Percentiles rank a stretch among this genome's conserved stretches.
These are phyloP conservation scores for Gryllus bimaculatus DNA, from an alignment of 1,140 invertebrate genomes.

Conservation along the genomic window DNA sequence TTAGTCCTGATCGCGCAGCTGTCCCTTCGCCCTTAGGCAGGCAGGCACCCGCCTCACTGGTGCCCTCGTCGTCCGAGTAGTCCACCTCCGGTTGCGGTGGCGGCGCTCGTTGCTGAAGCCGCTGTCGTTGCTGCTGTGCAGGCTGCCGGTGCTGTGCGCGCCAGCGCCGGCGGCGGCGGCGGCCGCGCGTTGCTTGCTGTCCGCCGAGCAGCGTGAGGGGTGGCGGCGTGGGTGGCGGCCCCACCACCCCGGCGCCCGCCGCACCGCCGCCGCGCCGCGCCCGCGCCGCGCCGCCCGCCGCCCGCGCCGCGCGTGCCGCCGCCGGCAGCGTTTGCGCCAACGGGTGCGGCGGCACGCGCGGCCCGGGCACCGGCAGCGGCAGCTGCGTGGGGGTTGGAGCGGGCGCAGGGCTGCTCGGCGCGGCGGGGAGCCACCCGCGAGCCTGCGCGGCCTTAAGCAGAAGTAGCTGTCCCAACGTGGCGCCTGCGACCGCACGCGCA, in stretches of 20 bases:
- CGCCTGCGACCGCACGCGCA: neutral
- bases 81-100: conserved; percentile 73
- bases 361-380: neutral
- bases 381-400: too few species aligned
- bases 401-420: conserved; percentile 37
- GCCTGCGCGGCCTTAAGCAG: neutral
- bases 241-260: conserved; percentile 8
- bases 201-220: conserved; percentile 33
- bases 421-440: neutral
- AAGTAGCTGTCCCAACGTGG: conserved; percentile 12
- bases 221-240: conserved; percentile 26
- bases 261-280: neutral
- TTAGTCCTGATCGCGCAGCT: too few species aligned
- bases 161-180: conserved; percentile 1
- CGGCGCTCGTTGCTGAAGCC: conserved; percentile 83
- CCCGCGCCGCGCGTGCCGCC: too few species aligned
- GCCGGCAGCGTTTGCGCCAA: neutral
- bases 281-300: too few species aligned
- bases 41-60: conserved; percentile 19
- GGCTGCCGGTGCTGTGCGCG: conserved; percentile 23
- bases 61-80: conserved; percentile 78
- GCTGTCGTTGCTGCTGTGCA: conserved; percentile 84
- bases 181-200: conserved; percentile 24
- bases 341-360: neutral
- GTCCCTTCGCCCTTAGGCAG: too few species aligned